phyloP scores from a whole-genome alignment of 2,888 invertebrate species.

The Crocallis elinguaria region DNA sequence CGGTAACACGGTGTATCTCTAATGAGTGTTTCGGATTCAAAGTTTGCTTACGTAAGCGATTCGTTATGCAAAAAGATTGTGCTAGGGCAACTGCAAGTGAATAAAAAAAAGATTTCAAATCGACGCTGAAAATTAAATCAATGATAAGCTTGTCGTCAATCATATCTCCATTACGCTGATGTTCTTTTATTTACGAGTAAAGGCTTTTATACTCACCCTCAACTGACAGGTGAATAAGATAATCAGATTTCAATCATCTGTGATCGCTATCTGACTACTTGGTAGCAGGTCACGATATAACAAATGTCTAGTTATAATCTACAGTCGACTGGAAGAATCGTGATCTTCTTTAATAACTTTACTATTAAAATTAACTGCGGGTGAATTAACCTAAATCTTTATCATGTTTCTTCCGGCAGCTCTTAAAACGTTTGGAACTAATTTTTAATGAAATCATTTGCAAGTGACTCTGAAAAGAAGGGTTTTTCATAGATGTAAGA shows the following conservation, averaged over 20 bases:
- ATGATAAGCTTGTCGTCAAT: no score
- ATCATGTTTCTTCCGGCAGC: conserved; percentile 12
- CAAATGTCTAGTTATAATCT: conserved; percentile 11
- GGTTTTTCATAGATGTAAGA: no score
- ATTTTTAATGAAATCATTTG: background rate
- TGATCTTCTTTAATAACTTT: conserved; percentile 17
- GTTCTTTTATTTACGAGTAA: background rate
- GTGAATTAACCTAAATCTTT: conserved; percentile 4
- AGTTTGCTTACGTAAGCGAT: no score
- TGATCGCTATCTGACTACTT: conserved; percentile 18
- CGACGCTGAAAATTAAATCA: no score
- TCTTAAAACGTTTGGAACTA: conserved; percentile 1
- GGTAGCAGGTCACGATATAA: conserved; percentile 30
- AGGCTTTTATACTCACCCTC: conserved; percentile 5
- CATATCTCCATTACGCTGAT: background rate
- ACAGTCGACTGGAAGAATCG: conserved; percentile 21
- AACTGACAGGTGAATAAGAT: conserved; percentile 17
- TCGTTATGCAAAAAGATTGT: no score
- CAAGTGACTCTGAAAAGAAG: background rate
- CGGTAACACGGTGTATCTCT: no score
- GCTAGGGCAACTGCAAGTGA: no score
- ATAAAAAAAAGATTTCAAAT: no score
- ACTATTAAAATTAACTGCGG: conserved; percentile 1
- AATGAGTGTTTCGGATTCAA: no score
- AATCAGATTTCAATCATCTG: conserved; percentile 21